Evolutionary conservation across 2,797 vertebrate species (phyloP), one percentile per base, ranked within the genome.

Genomic region (Lophotriccus pileatus): DNA sequence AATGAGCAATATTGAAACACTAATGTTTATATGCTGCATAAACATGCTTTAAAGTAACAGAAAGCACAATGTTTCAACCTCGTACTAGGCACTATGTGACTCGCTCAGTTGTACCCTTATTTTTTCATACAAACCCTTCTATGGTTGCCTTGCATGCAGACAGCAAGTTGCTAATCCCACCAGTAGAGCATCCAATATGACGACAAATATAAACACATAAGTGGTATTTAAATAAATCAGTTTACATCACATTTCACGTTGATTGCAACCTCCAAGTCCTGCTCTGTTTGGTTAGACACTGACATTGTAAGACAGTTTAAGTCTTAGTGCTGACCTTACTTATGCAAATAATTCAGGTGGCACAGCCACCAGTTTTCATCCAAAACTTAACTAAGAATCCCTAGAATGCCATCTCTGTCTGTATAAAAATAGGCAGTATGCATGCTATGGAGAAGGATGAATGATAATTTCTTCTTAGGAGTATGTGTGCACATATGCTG

Each of bases 21-120:
- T 9, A 62, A 52, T 24, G 44, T 63, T 76, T 76, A 73, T 60
- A 50, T 23, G 7, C 49, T 84, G 25, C 15, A 78, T 52, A 59
- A 89, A 47, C 34, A 81, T 3, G 25, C 32, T 87, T 78, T 69
- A 73, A 86, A 87, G 10, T 32, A 76, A 30, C 14, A 89, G 64
- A 69, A 87, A 60, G 19, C 8, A 59, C 49, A 27, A 7, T 25
- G n/a, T 50, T 91, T 92, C 39, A 84, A 28, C 19, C 41, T 60
- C 58, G 18, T 49, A 41, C 27, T 60, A 14, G 12, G 18, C 21
- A 89, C 41, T 19, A 36, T 30, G 22, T 4, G 0, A 66, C 44
- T 82, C 0, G 0, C 7, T 62, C 13, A 24, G 15, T 14, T 55
- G 4, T 37, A 34, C 21, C 64, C 28, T 14, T 49, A 11, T 44